Evolutionary conservation across 64 coral and sea anemone genomes (phyloP).

Genomic region (Hydrozoanthus tunicans): DNA sequence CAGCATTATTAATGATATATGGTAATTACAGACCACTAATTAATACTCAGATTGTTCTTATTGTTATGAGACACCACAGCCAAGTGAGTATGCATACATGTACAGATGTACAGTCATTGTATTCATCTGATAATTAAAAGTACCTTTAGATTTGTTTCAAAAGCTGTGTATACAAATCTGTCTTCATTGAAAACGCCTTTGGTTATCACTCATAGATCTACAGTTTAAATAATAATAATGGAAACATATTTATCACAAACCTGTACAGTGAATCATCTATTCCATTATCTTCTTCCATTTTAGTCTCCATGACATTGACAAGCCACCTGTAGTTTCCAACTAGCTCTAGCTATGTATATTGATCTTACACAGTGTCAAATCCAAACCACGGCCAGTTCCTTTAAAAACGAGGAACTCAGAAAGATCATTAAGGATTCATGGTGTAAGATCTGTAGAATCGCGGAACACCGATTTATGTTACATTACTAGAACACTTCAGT

Average conservation of each 20-base stretch:
- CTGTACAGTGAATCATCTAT: constrained; percentile 67
- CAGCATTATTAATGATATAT: background rate
- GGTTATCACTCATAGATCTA: background rate
- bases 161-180: no score
- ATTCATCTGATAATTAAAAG: no score
- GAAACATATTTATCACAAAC: background rate
- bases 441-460: no score
- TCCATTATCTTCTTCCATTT: constrained; percentile 46
- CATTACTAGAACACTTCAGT: no score
- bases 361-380: background rate
- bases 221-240: background rate
- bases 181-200: background rate
- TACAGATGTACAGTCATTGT: no score
- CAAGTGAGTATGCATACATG: no score
- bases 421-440: no score
- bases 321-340: background rate
- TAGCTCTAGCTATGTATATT: background rate
- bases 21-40: background rate
- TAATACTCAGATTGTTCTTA: background rate
- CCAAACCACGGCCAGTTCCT: no score
- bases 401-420: no score
- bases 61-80: background rate
- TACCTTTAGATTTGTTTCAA: no score
- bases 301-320: background rate
- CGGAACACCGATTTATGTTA: no score